A percentile compares a stretch with the other conserved stretches of the same genome.
phyloP scores from a whole-genome alignment of 2,888 invertebrate species.

The Chrysotoxum bicinctum region DNA sequence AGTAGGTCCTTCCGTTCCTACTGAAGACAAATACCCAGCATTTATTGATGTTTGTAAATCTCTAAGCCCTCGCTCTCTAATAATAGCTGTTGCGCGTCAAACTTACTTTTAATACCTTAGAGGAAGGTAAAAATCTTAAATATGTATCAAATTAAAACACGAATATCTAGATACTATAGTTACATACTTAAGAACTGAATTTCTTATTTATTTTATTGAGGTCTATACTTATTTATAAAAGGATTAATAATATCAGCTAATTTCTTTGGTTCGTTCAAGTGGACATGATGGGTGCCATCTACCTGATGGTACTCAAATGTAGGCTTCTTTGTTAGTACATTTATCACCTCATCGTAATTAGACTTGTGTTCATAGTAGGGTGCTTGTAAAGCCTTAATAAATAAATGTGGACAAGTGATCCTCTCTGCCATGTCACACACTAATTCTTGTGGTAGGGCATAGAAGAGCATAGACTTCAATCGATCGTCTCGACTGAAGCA shows the following conservation, averaged over 20 bases:
- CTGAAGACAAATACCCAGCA: no score
- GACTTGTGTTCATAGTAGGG: conserved; percentile 82
- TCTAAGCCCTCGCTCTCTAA: no score
- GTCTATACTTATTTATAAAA: conserved; percentile 82
- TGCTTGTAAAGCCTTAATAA: conserved; percentile 82
- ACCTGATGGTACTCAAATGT: conserved; percentile 84
- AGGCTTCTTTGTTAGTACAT: conserved; percentile 82
- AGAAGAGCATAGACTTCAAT: conserved; percentile 80
- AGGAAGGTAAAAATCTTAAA: no score
- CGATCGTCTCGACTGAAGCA: conserved; percentile 86
- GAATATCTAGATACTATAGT: no score
- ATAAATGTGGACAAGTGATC: conserved; percentile 84
- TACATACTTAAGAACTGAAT: no score
- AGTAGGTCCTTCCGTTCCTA: no score
- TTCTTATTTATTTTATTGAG: conserved; percentile 34
- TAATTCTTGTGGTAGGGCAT: conserved; percentile 78
- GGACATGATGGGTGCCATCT: conserved; percentile 85
- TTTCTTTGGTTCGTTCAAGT: conserved; percentile 78
- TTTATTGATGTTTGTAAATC: no score
- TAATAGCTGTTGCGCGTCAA: no score
- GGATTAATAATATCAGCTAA: conserved; percentile 84
- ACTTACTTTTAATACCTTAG: no score
- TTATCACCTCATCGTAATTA: conserved; percentile 83
- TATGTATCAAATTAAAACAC: no score
- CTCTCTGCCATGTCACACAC: conserved; percentile 82